A percentile compares a stretch with the other conserved stretches of the same genome.
These are phyloP conservation scores for Micromys minutus DNA, from an alignment of 2,113 vertebrate genomes.

Conservation along the genomic window DNA sequence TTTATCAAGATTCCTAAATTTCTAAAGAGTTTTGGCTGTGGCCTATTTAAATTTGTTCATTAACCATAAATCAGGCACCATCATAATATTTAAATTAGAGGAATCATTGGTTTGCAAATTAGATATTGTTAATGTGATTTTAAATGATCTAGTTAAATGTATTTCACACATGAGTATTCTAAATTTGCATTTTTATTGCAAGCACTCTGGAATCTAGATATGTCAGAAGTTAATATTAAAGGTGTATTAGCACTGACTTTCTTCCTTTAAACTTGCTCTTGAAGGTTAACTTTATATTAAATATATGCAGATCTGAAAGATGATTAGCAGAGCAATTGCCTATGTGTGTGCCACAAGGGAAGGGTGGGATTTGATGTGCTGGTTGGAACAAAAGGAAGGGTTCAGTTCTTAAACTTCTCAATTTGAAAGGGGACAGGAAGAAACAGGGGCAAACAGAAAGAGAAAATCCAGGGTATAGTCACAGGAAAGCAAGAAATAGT, in stretches of 20 bases:
- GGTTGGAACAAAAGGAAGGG: not conserved
- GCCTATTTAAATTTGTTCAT: constrained; percentile 49
- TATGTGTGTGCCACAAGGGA: not conserved
- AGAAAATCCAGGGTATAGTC: not conserved
- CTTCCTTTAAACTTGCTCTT: constrained; percentile 37
- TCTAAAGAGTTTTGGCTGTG: constrained; percentile 32
- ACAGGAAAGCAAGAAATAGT: too few relatives aligned
- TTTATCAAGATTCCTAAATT: constrained; percentile 8
- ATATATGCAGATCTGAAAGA: not conserved
- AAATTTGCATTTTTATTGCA: constrained; percentile 58
- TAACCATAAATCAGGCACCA: constrained; percentile 31
- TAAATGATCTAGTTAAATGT: constrained; percentile 13
- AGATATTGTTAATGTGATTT: constrained; percentile 57
- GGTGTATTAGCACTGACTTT: constrained; percentile 2
- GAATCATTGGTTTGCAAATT: constrained; percentile 39
- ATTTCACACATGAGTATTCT: constrained; percentile 43
- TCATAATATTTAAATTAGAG: constrained; percentile 57
- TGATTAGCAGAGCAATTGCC: not conserved
- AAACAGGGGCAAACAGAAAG: not conserved
- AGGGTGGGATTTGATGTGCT: rapidly evolving
- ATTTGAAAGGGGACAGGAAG: not conserved
- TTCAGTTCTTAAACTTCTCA: not conserved
- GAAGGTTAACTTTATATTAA: not conserved
- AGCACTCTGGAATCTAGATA: not conserved
- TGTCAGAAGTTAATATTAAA: constrained; percentile 31